Percentiles rank a stretch among this genome's conserved stretches.
Conservation (phyloP, 1,140 invertebrate species). For the Stegodyphus mimosarum region DNA sequence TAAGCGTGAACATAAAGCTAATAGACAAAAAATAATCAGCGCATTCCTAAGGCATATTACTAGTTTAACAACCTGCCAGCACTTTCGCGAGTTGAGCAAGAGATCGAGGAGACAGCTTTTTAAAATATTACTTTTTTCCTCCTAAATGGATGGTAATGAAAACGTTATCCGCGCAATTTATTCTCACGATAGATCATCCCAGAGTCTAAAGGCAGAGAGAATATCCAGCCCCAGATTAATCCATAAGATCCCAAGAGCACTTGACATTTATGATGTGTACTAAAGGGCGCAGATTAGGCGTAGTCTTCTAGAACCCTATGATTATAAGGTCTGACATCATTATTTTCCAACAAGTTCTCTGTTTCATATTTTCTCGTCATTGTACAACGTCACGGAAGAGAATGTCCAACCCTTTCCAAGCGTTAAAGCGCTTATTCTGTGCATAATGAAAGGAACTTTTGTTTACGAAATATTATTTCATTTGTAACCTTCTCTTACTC, state of each 20-base stretch:
- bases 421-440: not conserved
- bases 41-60: too few species aligned
- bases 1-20: too few species aligned
- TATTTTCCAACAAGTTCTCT: conserved; percentile 47
- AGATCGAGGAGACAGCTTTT: not conserved
- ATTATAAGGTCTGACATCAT: conserved; percentile 42
- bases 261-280: conserved; percentile 39
- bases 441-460: not conserved
- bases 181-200: conserved; percentile 20
- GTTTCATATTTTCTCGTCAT: conserved; percentile 29
- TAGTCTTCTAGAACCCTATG: conserved; percentile 27
- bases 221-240: conserved; percentile 17
- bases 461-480: not conserved
- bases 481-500: too few species aligned
- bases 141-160: conserved; percentile 21
- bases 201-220: not conserved
- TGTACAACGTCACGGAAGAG: conserved; percentile 27
- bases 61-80: too few species aligned
- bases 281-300: conserved; percentile 29
- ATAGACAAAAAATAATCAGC: too few species aligned
- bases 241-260: conserved; percentile 14
- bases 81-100: too few species aligned
- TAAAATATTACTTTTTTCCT: not conserved
- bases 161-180: conserved; percentile 25
- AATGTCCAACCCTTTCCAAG: conserved; percentile 32